These are phyloP conservation scores for Sitodiplosis mosellana DNA, from an alignment of 1,140 invertebrate species.

Conservation along the genomic window DNA sequence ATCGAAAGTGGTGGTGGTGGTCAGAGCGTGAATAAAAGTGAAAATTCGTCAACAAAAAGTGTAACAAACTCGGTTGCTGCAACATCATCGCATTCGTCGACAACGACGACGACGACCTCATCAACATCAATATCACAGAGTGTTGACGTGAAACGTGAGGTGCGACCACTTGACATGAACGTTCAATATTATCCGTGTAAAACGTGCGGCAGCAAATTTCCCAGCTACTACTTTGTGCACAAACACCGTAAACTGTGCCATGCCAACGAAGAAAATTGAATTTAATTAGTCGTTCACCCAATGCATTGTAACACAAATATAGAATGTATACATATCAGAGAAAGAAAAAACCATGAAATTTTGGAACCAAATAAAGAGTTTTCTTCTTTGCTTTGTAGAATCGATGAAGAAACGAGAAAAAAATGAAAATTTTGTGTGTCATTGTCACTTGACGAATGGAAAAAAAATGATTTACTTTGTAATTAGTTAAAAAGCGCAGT, in stretches of 20 bases:
- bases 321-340: too few relatives aligned
- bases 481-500: too few relatives aligned
- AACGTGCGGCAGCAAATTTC: conserved; percentile 78
- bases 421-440: too few relatives aligned
- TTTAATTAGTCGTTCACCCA: too few relatives aligned
- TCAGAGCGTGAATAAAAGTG: not conserved
- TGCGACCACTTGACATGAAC: conserved; percentile 52
- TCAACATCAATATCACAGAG: not conserved
- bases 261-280: conserved; percentile 32
- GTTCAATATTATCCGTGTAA: conserved; percentile 85
- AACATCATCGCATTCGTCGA: conserved; percentile 1
- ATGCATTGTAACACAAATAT: too few relatives aligned
- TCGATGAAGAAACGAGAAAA: not conserved
- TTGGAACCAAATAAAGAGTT: not conserved
- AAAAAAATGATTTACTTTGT: too few relatives aligned
- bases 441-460: too few relatives aligned
- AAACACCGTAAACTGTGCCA: conserved; percentile 77
- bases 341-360: too few relatives aligned
- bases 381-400: not conserved
- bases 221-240: conserved; percentile 84
- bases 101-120: conserved; percentile 3
- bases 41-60: not conserved
- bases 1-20: not conserved
- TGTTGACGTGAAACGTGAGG: conserved; percentile 26
- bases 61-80: conserved; percentile 2